Percentiles rank a stretch among this genome's conserved stretches.
These are phyloP conservation scores for Heterodera schachtii DNA, from an alignment of 1,140 invertebrate genomes.

Conservation along the genomic window DNA sequence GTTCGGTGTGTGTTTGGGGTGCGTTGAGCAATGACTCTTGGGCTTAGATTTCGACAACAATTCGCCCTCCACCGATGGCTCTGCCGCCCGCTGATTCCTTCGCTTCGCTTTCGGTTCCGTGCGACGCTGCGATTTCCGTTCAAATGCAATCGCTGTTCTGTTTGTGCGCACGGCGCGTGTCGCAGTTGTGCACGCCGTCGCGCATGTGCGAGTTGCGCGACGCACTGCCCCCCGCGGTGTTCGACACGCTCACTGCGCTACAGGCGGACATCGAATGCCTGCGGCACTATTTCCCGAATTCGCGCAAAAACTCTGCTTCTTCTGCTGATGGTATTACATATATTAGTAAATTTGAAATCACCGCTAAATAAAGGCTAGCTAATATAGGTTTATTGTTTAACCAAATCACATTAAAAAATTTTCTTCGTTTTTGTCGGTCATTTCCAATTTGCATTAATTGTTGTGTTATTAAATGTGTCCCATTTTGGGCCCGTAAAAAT, in stretches of 20 bases:
- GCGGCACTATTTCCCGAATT: neutral
- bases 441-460: too few species aligned
- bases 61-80: neutral
- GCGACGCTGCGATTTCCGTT: neutral
- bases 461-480: too few species aligned
- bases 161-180: neutral
- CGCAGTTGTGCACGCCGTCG: neutral
- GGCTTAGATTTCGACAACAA: neutral
- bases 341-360: too few species aligned
- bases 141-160: neutral
- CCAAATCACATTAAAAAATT: too few species aligned
- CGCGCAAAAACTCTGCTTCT: neutral
- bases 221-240: neutral
- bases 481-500: too few species aligned
- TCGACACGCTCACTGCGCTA: neutral
- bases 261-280: neutral
- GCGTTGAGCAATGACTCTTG: neutral
- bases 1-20: neutral
- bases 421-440: too few species aligned
- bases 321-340: too few species aligned
- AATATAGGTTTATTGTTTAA: too few species aligned
- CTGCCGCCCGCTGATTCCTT: neutral
- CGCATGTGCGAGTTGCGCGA: neutral
- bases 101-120: neutral
- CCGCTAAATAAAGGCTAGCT: too few species aligned